Evolutionary conservation across 2,113 vertebrate genomes (phyloP), one percentile per base, ranked within the genome.

Genomic region (Epinephelus lanceolatus): DNA sequence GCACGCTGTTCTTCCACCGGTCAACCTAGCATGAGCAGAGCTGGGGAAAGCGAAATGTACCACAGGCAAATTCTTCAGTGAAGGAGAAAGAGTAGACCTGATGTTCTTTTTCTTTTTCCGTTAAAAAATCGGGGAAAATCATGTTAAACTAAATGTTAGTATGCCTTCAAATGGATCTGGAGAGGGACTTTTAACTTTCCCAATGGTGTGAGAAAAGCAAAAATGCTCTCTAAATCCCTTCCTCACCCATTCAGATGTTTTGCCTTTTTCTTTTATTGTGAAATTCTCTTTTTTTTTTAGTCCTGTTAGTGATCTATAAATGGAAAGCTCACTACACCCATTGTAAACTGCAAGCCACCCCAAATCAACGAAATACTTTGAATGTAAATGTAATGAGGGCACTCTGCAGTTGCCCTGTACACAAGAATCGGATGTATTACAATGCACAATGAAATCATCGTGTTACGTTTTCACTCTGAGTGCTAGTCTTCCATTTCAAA

Each of bases 401-500:
- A 21, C 30, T 63, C 42, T 61, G 47, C 45, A 15, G 2, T 71
- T 47, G 57, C 63, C 51, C 42, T 53, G 23, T 37, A 67, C 56
- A 62, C 49, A 51, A 75, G 49, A 84, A 75, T 40, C 6, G 33
- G 15, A 71, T 42, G 12, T 14, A 6, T 65, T 19, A 53, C 14
- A 17, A 33, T n/a, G 21, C 18, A 9, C n/a, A 57, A 11, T 62
- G 33, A 79, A 72, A 71, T 80, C 61, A 60, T 57, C 1, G 18
- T 63, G 73, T n/a, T 25, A 12, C 70, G 74, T 61, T 49, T 81
- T 74, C 21, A 30, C 19, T 63, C 9, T 7, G 3, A 15, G 18
- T 52, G 40, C 53, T 7, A 23, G 40, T 49, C 47, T 79, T 56
- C 14, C 27, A 45, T 80, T 81, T 72, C 15, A 82, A 76, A 52